Conservation (phyloP, 2,797 vertebrate species). For the Cynopterus sphinx region DNA sequence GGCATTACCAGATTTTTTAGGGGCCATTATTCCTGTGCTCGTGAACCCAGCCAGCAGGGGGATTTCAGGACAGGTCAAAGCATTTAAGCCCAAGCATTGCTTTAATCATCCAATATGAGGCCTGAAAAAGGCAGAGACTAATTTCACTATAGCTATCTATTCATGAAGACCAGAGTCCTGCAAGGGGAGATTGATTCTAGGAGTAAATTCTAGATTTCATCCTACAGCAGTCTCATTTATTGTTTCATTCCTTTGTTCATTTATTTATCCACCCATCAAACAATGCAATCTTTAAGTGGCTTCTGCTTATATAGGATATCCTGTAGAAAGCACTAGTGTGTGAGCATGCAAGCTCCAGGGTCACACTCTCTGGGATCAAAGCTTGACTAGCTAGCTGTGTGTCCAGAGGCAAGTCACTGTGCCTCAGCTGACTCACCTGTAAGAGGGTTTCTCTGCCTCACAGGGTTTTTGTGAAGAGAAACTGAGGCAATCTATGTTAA, state of each 20-base stretch:
- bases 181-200: not conserved
- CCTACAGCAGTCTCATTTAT: not conserved
- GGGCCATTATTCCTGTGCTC: not conserved
- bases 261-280: not conserved
- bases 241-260: not conserved
- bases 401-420: not conserved
- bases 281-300: not conserved
- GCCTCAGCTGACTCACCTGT: not conserved
- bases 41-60: not conserved
- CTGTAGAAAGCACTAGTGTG: not conserved
- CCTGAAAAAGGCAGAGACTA: not conserved
- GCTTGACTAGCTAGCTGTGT: not conserved
- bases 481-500: not conserved
- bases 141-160: not conserved
- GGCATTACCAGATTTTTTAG: not conserved
- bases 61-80: not conserved
- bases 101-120: conserved; percentile 2
- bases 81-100: not conserved
- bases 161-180: not conserved
- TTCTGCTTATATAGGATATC: not conserved
- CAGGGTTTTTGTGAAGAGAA: not conserved
- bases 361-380: not conserved
- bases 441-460: not conserved
- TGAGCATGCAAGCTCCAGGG: not conserved
- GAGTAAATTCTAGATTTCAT: not conserved